Base-by-base conservation (phyloP, 2,797 vertebrate genomes). In the Myripristis murdjan region DNA sequence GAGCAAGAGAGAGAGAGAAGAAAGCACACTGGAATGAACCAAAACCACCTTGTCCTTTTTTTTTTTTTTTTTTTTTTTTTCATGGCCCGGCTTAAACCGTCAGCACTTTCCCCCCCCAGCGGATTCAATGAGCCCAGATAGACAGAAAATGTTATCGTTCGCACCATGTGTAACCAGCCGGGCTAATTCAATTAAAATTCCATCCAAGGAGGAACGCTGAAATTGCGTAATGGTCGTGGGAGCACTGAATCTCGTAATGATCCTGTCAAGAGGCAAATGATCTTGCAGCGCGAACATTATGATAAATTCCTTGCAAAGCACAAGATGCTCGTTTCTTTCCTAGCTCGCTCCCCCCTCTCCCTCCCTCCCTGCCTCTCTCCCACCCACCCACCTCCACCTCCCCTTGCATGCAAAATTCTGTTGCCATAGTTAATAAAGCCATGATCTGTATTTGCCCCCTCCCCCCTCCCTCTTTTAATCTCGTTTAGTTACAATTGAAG, bases 181-280 rank as follows among this genome's bases (percentile, higher is more conserved):
- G 84, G 82, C 90, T 93, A 94, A 93, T 93, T 94, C 90, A 94
- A 93, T 92, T 93, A 93, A 91, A 92, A 89, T 89, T 90, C 90
- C 87, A 90, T 90, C 79, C 81, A 72, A 93, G 90, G 84, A 92
- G 85, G 88, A 91, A 89, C 75, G 87, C 89, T 91, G 90, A 92
- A 91, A 91, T 90, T 87, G 91, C 79, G 83, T 91, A 90, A 92
- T 90, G 89, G 89, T 90, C 59, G 84, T 89, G 86, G 86, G 88
- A 91, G 87, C 90, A 82, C 86, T 92, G 90, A 91, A 92, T 93
- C 88, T 92, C 75, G 86, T 92, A 94, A 94, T 92, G 92, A 92
- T 91, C 83, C 92, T 93, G 92, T 94, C 93, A 92, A 79, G 84
- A 91, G 83, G 87, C 88, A 90, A 93, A 92, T 92, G 88, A 89